Evolutionary conservation across 2,797 vertebrate species (phyloP), one percentile per base, ranked within the genome.

Genomic region (Sebastes taczanowskii): DNA sequence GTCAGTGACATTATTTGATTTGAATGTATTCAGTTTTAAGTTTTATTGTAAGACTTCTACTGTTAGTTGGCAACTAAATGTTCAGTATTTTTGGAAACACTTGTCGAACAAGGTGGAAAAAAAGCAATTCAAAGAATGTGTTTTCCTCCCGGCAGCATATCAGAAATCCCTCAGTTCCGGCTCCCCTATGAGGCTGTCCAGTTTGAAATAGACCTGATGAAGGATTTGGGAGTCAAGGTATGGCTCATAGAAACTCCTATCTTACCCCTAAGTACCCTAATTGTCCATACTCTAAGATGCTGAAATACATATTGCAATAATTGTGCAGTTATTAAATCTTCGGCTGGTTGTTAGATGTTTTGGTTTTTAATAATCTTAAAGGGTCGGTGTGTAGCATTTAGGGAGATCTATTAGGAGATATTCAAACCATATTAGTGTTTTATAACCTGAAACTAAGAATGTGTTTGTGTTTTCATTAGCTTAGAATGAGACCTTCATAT

Each of bases 151-250:
- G 63, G 67, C 86, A 99, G 98, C 88, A 92, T 84, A 0, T 96
- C 97, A 85, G 98, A 99, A 96, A 99, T 99, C 85, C 98, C 98
- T 77, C 97, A 99, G 91, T 99, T 97, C 91, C 96, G 97, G 22
- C 93, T 99, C 88, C 97, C 97, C 0, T 96, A 94, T 68, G 96
- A 98, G 78, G 97, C 96, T 2, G 97, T 99, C 85, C 95, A 97
- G 95, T 99, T 98, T 92, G 97, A 99, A 95, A 94, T 97, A 3
- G 85, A 96, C 73, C 95, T 99, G 86, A 96, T 99, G 97, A 98
- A 98, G 92, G 97, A 99, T 92, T 96, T 99, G 63, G 97, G 97
- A 89, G 97, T 99, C 78, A 97, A 99, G 97, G 98, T 99, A 96
- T 96, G 92, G 88, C 86, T 90, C 89, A 86, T 16, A 55, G 23